Evolutionary conservation across 2,888 invertebrate genomes (phyloP).

Genomic region (Syrphus vitripennis): DNA sequence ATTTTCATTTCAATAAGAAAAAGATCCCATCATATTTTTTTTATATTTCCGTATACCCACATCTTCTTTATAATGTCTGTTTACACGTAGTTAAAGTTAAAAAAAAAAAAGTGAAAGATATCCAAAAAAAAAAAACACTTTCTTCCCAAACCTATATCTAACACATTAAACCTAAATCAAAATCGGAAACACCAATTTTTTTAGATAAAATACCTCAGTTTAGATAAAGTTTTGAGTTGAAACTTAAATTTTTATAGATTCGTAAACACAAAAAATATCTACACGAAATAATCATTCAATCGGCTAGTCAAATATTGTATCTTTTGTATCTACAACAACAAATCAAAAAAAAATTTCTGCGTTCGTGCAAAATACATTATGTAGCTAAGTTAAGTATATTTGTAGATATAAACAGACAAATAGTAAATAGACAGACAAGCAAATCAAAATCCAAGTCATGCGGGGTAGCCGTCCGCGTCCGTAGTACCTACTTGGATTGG

Average conservation of each 20-base stretch:
- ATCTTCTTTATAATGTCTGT: background rate
- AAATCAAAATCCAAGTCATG: slow-evolving; percentile 41
- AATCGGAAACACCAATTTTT: slow-evolving; percentile 8
- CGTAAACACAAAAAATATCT: slow-evolving; percentile 28
- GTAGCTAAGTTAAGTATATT: no score
- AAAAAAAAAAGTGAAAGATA: slow-evolving; percentile 42
- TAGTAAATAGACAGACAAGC: background rate
- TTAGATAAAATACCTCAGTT: slow-evolving; percentile 39
- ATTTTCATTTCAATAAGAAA: no score
- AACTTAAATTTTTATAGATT: background rate
- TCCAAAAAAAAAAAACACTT: background rate
- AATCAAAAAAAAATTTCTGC: background rate
- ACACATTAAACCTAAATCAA: slow-evolving; percentile 5
- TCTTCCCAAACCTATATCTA: background rate
- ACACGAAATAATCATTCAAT: slow-evolving; percentile 49
- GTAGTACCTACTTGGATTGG: background rate
- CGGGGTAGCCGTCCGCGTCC: slow-evolving; percentile 25
- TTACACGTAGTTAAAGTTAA: background rate
- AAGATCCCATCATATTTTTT: no score
- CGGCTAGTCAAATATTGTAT: slow-evolving; percentile 47
- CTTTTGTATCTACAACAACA: background rate
- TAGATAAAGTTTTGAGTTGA: background rate
- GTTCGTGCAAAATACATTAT: slow-evolving; percentile 27
- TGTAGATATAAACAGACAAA: background rate
- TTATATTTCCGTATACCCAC: no score